These are phyloP conservation scores for Eristalis intricaria DNA, from an alignment of 2,888 invertebrate species.

Conservation along the genomic window DNA sequence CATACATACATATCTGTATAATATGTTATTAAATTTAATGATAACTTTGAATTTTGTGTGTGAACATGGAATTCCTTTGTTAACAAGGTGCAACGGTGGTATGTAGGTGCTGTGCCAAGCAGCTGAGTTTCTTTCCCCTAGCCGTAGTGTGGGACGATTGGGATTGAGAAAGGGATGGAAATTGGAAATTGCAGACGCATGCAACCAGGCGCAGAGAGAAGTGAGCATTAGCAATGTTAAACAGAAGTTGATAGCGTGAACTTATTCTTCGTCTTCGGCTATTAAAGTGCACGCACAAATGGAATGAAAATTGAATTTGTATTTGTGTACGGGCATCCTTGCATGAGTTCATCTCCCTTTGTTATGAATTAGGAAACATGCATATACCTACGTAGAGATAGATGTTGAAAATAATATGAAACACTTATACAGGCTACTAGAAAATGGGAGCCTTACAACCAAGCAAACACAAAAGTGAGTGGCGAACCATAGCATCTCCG, in stretches of 20 bases:
- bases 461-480: constrained; percentile 45
- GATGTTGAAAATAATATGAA: constrained; percentile 51
- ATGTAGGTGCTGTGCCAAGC: constrained; percentile 1
- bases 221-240: constrained; percentile 36
- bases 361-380: constrained; percentile 45
- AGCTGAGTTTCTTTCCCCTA: constrained; percentile 16
- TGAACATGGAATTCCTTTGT: constrained; percentile 81
- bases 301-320: constrained; percentile 33
- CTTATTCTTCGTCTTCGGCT: constrained; percentile 34
- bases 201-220: constrained; percentile 45
- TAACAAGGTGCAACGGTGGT: constrained; percentile 77
- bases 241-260: constrained; percentile 51
- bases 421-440: constrained; percentile 57
- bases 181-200: constrained; percentile 24
- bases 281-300: constrained; percentile 66
- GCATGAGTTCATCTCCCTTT: constrained; percentile 60
- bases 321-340: constrained; percentile 58
- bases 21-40: constrained; percentile 71
- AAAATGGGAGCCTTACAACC: constrained; percentile 41
- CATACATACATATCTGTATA: not conserved
- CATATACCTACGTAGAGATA: not conserved
- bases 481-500: constrained; percentile 16
- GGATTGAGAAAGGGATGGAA: constrained; percentile 24
- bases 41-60: constrained; percentile 76
- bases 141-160: not conserved